A percentile compares a stretch with the other conserved stretches of the same genome.
Conservation (phyloP, 2,888 invertebrate genomes). For the Melangyna quadrimaculata region DNA sequence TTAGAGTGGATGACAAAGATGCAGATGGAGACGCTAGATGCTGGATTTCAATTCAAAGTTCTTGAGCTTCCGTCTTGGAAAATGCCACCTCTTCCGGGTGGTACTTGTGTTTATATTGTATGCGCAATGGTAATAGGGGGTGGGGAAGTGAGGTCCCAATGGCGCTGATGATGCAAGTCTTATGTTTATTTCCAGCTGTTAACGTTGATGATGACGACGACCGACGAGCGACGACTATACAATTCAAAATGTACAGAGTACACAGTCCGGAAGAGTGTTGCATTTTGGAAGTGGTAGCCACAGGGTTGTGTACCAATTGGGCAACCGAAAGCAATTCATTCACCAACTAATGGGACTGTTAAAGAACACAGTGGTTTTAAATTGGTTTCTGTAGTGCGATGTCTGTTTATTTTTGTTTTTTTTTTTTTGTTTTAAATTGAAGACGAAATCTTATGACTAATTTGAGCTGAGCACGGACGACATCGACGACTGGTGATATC, state of each 20-base stretch:
- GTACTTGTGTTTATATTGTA: slow-evolving; percentile 50
- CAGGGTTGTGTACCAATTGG: slow-evolving; percentile 37
- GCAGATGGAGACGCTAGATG: neutral
- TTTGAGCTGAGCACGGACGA: neutral
- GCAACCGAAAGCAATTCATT: slow-evolving; percentile 35
- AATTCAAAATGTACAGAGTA: slow-evolving; percentile 20
- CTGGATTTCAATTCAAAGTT: neutral
- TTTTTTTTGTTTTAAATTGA: neutral
- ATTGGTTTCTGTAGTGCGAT: slow-evolving; percentile 16
- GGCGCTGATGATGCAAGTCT: slow-evolving; percentile 55
- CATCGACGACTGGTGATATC: slow-evolving; percentile 1
- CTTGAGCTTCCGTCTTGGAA: slow-evolving; percentile 31
- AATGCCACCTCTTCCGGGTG: slow-evolving; percentile 39
- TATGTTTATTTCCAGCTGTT: slow-evolving; percentile 36
- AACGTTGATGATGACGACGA: neutral
- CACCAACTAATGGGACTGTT: slow-evolving; percentile 31
- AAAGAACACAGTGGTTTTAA: slow-evolving; percentile 16
- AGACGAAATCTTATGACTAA: slow-evolving; percentile 12
- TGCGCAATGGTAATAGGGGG: neutral
- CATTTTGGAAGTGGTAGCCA: slow-evolving; percentile 34
- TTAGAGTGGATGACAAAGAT: slow-evolving; percentile 36
- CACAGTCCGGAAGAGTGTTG: slow-evolving; percentile 39
- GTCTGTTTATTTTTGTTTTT: neutral
- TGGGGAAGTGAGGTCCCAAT: neutral
- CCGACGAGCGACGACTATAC: slow-evolving; percentile 42